A percentile compares a stretch with the other conserved stretches of the same genome.
Evolutionary conservation across 2,888 invertebrate genomes (phyloP).

Genomic region (Labia minor): DNA sequence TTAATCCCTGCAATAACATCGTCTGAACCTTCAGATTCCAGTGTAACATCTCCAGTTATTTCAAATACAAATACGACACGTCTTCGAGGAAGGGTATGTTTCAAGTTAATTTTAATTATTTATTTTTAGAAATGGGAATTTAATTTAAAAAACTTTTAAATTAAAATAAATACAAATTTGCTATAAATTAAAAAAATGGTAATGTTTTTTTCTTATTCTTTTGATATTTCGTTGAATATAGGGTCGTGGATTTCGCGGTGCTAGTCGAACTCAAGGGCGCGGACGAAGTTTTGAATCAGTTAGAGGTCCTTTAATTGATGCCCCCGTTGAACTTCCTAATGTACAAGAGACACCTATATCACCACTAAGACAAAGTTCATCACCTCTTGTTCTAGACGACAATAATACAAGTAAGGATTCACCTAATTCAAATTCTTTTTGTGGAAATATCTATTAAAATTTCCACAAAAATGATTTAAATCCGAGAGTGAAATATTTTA

Average conservation of each 20-base stretch:
- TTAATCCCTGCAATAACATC: conserved; percentile 16
- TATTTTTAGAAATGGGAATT: too few relatives aligned
- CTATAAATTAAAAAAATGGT: too few relatives aligned
- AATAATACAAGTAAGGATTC: neutral
- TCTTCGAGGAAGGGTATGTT: neutral
- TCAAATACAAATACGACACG: conserved; percentile 19
- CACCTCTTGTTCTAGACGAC: neutral
- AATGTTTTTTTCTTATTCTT: too few relatives aligned
- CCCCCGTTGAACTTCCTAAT: neutral
- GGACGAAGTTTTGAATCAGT: neutral
- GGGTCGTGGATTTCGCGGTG: neutral
- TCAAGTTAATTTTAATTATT: too few relatives aligned
- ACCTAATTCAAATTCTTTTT: too few relatives aligned
- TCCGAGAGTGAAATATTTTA: too few relatives aligned
- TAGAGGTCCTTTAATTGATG: neutral
- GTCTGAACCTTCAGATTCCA: conserved; percentile 27
- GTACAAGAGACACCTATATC: neutral
- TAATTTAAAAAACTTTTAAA: too few relatives aligned
- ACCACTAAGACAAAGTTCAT: neutral
- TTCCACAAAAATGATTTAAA: too few relatives aligned
- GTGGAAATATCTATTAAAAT: too few relatives aligned
- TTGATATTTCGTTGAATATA: too few relatives aligned
- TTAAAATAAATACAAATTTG: too few relatives aligned
- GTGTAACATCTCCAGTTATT: conserved; percentile 29
- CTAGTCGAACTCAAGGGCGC: neutral